These are phyloP conservation scores for Seriola aureovittata DNA, from an alignment of 2,113 vertebrate genomes.

Conservation along the genomic window DNA sequence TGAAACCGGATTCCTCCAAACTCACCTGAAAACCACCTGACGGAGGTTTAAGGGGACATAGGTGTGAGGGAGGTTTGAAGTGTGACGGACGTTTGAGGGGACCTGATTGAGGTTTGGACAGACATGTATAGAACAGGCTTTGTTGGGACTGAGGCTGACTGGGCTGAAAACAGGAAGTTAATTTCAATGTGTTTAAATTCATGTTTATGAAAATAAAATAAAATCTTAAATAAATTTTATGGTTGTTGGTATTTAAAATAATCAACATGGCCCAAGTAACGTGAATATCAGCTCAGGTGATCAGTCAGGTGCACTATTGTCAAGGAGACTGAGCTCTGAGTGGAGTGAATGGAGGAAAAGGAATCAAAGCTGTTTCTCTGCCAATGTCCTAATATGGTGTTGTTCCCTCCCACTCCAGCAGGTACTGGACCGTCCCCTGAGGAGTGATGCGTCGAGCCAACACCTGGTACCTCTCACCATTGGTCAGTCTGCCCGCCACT, in stretches of 20 bases:
- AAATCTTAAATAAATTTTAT: not conserved
- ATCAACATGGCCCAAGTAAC: not conserved
- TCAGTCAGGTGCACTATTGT: no score
- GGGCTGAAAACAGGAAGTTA: no score
- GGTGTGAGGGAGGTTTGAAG: no score
- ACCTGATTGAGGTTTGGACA: no score
- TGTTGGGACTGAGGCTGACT: no score
- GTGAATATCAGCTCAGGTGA: not conserved
- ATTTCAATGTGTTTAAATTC: no score
- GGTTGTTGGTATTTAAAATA: no score
- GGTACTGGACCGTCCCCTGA: conserved; percentile 94
- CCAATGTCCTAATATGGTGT: conserved; percentile 87
- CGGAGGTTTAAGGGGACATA: not conserved
- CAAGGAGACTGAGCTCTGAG: not conserved
- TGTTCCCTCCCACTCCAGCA: conserved; percentile 96
- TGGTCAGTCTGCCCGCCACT: conserved; percentile 90
- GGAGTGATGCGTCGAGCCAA: conserved; percentile 92
- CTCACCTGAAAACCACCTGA: not conserved
- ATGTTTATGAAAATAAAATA: no score
- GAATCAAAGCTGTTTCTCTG: conserved; percentile 30
- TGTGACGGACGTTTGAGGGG: no score
- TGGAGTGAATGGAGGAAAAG: conserved; percentile 3
- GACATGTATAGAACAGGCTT: no score
- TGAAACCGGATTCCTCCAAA: conserved; percentile 27
- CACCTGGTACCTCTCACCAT: conserved; percentile 95